These are phyloP conservation scores for Petromus typicus DNA, from an alignment of 2,113 vertebrate species.

Conservation along the genomic window DNA sequence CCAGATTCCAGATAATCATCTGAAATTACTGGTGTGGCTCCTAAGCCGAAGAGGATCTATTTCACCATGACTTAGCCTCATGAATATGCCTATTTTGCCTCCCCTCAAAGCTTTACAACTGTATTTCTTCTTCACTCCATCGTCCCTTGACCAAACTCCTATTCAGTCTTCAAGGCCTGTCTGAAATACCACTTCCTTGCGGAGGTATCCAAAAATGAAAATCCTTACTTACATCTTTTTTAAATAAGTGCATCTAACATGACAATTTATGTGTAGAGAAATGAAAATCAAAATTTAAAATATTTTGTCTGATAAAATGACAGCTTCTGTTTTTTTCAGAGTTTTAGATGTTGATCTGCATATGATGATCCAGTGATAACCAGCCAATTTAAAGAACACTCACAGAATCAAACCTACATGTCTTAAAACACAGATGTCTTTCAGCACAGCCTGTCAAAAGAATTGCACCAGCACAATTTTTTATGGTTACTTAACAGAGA, in stretches of 20 bases:
- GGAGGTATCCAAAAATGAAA: not conserved
- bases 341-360: not conserved
- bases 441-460: not conserved
- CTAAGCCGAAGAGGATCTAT: not conserved
- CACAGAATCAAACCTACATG: not conserved
- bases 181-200: not conserved
- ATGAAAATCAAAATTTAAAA: not conserved
- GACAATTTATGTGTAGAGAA: not conserved
- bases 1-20: not conserved
- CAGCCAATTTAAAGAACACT: not conserved
- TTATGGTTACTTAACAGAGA: slow-evolving; percentile 45
- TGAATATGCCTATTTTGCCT: not conserved
- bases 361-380: not conserved
- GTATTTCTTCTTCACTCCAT: not conserved
- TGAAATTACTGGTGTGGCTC: not conserved
- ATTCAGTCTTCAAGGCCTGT: not conserved
- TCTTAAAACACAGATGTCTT: slow-evolving; percentile 7
- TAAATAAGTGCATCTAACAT: not conserved
- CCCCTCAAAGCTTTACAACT: not conserved
- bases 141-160: not conserved
- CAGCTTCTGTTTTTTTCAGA: not conserved
- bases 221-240: not conserved
- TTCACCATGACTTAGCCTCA: not conserved
- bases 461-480: slow-evolving; percentile 6
- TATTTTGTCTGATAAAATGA: not conserved